Evolutionary conservation across 2,113 vertebrate genomes (phyloP).

Genomic region (Psophia crepitans): DNA sequence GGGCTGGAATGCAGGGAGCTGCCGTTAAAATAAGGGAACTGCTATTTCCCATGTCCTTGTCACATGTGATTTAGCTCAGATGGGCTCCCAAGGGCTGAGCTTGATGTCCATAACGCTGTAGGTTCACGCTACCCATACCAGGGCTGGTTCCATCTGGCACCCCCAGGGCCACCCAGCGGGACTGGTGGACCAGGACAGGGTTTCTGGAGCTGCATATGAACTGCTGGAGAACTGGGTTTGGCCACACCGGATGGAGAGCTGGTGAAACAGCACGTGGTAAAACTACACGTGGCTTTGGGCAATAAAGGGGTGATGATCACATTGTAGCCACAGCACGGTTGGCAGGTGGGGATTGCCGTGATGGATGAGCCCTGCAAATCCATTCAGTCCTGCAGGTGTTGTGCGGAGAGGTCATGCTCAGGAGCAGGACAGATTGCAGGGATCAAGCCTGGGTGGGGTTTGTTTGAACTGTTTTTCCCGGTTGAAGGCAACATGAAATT

Average conservation of each 20-base stretch:
- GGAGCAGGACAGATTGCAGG: neutral
- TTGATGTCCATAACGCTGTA: neutral
- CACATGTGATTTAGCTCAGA: neutral
- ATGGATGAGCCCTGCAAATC: neutral
- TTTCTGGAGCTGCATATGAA: neutral
- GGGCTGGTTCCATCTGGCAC: neutral
- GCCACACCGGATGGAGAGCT: neutral
- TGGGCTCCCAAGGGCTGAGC: neutral
- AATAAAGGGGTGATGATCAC: neutral
- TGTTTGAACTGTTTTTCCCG: neutral
- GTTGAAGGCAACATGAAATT: neutral
- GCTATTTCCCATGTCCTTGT: neutral
- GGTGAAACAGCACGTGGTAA: neutral
- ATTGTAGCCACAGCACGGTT: accelerated
- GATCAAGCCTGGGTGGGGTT: neutral
- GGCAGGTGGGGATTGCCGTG: neutral
- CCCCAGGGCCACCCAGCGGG: neutral
- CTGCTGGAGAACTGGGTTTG: neutral
- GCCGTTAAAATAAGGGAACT: neutral
- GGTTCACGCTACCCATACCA: neutral
- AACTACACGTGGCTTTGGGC: neutral
- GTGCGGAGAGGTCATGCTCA: neutral
- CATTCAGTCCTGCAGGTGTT: neutral
- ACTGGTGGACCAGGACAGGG: neutral
- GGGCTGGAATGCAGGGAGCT: neutral